phyloP scores from a whole-genome alignment of 2,113 vertebrate genomes.

The Felis catus region DNA sequence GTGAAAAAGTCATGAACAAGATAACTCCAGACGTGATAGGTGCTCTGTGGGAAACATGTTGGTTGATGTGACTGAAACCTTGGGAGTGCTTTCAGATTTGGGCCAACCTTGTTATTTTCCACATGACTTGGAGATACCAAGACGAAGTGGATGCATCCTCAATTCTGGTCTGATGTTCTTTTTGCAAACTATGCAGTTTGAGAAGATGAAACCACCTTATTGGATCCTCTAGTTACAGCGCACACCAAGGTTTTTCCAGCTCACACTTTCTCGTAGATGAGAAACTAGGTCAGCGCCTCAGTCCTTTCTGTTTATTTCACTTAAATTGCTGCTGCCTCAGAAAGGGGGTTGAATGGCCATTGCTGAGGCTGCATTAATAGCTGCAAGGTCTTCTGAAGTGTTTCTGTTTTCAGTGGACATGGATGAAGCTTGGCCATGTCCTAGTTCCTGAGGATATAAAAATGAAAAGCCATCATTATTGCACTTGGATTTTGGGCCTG shows the following conservation, averaged over 20 bases:
- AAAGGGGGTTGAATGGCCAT: neutral
- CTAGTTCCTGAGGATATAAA: neutral
- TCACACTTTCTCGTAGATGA: neutral
- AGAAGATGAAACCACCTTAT: neutral
- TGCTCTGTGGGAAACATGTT: neutral
- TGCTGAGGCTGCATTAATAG: neutral
- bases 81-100: neutral
- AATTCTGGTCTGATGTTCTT: neutral
- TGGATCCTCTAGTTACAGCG: neutral
- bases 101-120: neutral
- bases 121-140: neutral
- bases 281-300: neutral
- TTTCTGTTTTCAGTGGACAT: neutral
- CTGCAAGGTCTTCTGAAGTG: neutral
- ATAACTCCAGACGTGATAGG: neutral
- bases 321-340: conserved; percentile 23
- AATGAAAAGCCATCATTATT: neutral
- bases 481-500: neutral
- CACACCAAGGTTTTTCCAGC: neutral
- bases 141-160: neutral
- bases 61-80: neutral
- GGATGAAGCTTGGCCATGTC: neutral
- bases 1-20: neutral
- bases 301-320: neutral
- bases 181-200: neutral